Conservation (phyloP, 2,888 invertebrate species). For the Rhopalosiphum nymphaeae region DNA sequence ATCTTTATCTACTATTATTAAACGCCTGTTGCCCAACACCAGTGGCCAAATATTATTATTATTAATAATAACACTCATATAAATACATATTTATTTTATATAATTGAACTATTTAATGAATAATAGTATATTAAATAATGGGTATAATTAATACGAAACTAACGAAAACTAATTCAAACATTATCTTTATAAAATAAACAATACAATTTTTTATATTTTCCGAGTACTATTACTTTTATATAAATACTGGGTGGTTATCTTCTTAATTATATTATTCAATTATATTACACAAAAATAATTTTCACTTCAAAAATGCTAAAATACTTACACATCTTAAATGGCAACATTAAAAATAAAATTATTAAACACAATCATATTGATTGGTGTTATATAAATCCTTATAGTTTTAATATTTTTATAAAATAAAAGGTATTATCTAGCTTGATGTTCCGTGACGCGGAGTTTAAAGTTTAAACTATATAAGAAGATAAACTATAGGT, state of each 20-base stretch:
- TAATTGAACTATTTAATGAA: neutral
- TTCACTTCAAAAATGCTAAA: neutral
- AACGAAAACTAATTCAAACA: neutral
- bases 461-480: conserved; percentile 1
- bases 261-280: neutral
- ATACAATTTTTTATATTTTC: neutral
- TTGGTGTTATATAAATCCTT: neutral
- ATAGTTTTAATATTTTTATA: neutral
- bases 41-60: conserved; percentile 7
- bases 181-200: neutral
- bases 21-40: neutral
- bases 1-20: neutral
- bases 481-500: neutral
- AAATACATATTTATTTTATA: neutral
- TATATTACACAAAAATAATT: neutral
- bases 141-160: neutral
- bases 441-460: neutral
- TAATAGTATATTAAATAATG: neutral
- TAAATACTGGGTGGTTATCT: neutral
- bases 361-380: neutral
- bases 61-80: neutral
- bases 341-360: neutral
- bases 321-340: neutral
- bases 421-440: conserved; percentile 4
- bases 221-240: neutral